Conservation (phyloP, 2,113 vertebrate genomes). For the Atlantisia rogersi region DNA sequence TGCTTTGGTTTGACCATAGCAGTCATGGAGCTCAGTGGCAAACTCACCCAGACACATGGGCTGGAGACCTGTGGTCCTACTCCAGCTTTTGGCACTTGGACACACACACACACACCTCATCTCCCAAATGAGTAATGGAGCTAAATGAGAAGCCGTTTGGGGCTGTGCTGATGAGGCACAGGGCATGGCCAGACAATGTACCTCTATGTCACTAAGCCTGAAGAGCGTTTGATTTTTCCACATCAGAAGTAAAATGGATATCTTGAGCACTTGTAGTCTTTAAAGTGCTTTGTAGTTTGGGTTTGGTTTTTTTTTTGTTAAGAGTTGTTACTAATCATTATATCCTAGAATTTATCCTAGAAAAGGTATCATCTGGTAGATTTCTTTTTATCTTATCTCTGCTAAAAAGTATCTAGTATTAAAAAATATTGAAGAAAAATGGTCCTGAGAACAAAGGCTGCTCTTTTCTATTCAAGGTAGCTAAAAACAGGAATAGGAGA, state of each 20-base stretch:
- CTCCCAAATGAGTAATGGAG: not conserved
- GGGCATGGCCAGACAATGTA: not conserved
- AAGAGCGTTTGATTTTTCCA: not conserved
- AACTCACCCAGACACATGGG: not conserved
- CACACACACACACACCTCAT: too few species aligned
- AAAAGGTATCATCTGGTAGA: not conserved
- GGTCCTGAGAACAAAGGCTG: not conserved
- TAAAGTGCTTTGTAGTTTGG: not conserved
- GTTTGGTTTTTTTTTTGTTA: not conserved
- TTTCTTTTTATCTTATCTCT: not conserved
- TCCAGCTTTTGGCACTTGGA: not conserved
- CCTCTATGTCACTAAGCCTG: not conserved
- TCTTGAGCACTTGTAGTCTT: not conserved
- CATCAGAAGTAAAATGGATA: not conserved
- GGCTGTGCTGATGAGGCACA: not conserved
- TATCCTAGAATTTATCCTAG: not conserved
- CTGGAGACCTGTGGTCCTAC: not conserved
- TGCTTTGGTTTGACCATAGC: not conserved
- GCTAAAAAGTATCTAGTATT: not conserved
- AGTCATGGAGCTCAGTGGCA: not conserved
- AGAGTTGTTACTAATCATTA: not conserved
- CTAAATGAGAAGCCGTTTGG: not conserved
- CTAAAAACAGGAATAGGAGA: constrained; percentile 9
- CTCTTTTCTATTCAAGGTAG: not conserved
- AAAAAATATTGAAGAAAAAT: not conserved